Percentiles rank a stretch among this genome's conserved stretches.
Evolutionary conservation across 2,797 vertebrate species (phyloP).

Genomic region (Esox lucius): DNA sequence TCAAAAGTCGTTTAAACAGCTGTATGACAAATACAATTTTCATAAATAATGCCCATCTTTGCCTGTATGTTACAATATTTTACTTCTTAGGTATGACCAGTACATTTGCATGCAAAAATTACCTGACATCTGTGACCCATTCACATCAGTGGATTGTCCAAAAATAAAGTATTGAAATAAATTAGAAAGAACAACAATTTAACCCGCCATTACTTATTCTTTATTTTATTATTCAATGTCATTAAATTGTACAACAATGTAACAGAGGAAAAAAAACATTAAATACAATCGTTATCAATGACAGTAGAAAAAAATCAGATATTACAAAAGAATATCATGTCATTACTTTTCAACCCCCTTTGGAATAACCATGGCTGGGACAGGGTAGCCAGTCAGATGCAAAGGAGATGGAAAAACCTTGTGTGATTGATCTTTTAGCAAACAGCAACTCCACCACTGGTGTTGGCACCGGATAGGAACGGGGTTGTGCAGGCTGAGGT

Average conservation of each 20-base stretch:
- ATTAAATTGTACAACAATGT: slow-evolving; percentile 1
- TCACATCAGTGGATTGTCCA: background rate
- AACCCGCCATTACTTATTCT: background rate
- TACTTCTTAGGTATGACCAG: no score
- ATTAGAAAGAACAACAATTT: background rate
- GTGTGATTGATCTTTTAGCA: background rate
- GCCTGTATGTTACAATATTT: no score
- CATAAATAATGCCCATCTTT: no score
- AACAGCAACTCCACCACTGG: background rate
- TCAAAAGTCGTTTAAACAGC: no score
- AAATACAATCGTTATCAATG: background rate
- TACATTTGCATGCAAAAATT: no score
- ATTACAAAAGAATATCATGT: background rate
- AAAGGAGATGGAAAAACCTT: background rate
- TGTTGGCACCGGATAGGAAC: background rate
- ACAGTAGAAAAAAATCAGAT: background rate
- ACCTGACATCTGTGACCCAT: background rate
- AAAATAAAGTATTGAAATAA: background rate
- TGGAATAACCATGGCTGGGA: background rate
- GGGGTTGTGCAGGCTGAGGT: background rate
- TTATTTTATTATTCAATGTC: background rate
- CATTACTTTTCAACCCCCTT: background rate
- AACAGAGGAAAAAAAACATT: background rate
- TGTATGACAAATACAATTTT: no score
- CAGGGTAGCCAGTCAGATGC: background rate